Evolutionary conservation across 2,113 vertebrate genomes (phyloP), one percentile per base, ranked within the genome.

Genomic region (Petroica traversi): DNA sequence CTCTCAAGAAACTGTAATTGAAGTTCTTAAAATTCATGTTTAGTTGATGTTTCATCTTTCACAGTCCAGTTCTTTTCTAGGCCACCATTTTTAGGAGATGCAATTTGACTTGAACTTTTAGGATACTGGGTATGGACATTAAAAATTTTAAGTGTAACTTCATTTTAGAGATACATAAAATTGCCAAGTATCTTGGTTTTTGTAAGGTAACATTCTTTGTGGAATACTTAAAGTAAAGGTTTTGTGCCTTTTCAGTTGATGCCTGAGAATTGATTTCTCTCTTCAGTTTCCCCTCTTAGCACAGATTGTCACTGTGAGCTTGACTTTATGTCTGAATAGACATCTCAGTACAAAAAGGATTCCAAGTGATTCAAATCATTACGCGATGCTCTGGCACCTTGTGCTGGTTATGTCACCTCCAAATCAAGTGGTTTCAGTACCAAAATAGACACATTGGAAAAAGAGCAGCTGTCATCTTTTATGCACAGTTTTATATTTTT

Each of bases 401-500:
- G 79, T 67, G 83, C 68, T 86, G 79, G 52, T 88, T 83, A 18
- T 93, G 67, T 96, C 88, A 81, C 95, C 88, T 96, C 79, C 89
- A 80, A 36, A 92, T 88, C 83, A 55, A 94, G 88, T 54, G 78
- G 59, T 69, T 88, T 67, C 34, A 58, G 67, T 74, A 59, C 79
- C 92, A 91, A 97, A 96, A 95, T 83, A 95, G 95, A 83, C 82
- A 69, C 55, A 55, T 26, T 91, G 92, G 79, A 4, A 86, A 69
- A 94, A 83, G 67, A 96, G 59, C 79, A 94, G 72, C 92, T 96
- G 92, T 87, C 89, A 91, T 82, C 73, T 85, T 94, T 72, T 68
- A 81, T 87, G 84, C 89, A 87, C 41, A 19, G 48, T 55, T 95
- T 93, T 87, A 24, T 74, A 61, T 54, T 6, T 94, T 93, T 92